Evolutionary conservation across 2,113 vertebrate genomes (phyloP).

Genomic region (Serinus canaria): DNA sequence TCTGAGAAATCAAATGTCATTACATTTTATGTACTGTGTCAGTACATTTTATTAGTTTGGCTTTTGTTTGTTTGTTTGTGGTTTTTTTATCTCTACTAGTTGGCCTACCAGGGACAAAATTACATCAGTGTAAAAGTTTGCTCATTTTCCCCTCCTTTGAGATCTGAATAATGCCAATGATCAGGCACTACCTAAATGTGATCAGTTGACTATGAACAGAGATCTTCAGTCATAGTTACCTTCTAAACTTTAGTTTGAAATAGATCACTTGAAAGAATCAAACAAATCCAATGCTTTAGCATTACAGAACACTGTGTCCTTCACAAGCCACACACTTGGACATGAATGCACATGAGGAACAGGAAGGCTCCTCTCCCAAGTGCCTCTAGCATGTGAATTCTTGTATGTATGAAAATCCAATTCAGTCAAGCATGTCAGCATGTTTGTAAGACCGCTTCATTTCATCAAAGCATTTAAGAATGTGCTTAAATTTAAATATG

Average conservation of each 20-base stretch:
- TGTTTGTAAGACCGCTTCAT: background rate
- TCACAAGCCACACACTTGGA: background rate
- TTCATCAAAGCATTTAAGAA: background rate
- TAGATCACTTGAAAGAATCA: background rate
- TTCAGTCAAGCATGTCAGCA: background rate
- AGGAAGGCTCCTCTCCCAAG: background rate
- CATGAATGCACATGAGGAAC: background rate
- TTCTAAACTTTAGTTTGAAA: background rate
- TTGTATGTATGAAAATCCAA: background rate
- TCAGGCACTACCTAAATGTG: background rate
- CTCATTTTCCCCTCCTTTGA: background rate
- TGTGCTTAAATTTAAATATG: constrained; percentile 2
- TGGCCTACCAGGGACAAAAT: background rate
- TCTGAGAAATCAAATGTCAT: background rate
- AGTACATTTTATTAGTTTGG: background rate
- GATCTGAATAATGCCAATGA: background rate
- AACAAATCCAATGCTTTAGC: background rate
- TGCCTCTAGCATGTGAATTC: background rate
- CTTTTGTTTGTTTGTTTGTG: background rate
- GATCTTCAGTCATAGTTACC: background rate
- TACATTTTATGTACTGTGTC: background rate
- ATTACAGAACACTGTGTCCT: background rate
- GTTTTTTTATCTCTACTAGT: background rate
- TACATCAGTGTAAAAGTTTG: background rate
- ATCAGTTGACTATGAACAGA: background rate